Evolutionary conservation across 2,888 invertebrate species (phyloP).

Genomic region (Aphidoletes aphidimyza): DNA sequence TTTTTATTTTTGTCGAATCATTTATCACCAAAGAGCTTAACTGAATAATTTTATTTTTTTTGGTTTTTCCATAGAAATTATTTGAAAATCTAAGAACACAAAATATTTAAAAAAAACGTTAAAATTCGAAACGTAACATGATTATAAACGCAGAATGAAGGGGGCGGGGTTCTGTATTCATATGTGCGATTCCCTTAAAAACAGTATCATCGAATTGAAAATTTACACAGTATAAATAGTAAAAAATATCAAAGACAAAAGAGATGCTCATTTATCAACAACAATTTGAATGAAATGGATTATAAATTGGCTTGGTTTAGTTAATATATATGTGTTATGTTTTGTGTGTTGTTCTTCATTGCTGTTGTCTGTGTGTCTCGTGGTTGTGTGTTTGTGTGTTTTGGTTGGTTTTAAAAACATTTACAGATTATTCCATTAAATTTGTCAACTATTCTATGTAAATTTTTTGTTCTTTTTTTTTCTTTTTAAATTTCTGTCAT

Average conservation of each 20-base stretch:
- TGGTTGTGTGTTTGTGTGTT: too few species aligned
- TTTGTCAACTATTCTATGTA: constrained; percentile 24
- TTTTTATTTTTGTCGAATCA: too few species aligned
- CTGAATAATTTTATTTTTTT: too few species aligned
- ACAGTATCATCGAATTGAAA: constrained; percentile 45
- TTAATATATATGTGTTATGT: neutral
- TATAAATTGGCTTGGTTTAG: constrained; percentile 15
- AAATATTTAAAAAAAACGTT: too few species aligned
- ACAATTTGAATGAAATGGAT: constrained; percentile 49
- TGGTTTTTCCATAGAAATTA: too few species aligned
- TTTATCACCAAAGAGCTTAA: too few species aligned
- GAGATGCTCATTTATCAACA: constrained; percentile 21
- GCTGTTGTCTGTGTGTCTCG: too few species aligned
- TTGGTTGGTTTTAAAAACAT: neutral
- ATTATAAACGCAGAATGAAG: neutral
- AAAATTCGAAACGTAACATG: too few species aligned
- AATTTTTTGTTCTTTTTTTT: neutral
- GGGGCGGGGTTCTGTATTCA: constrained; percentile 11
- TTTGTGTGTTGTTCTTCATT: too few species aligned
- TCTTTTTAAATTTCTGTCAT: neutral
- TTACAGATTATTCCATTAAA: neutral
- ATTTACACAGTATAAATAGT: constrained; percentile 45
- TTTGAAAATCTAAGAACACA: too few species aligned
- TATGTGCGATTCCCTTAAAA: constrained; percentile 39
- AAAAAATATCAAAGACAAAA: constrained; percentile 45